Percentiles rank a stretch among this genome's conserved stretches.
These are phyloP conservation scores for Tachina grossa DNA, from an alignment of 2,888 invertebrate genomes.

Conservation along the genomic window DNA sequence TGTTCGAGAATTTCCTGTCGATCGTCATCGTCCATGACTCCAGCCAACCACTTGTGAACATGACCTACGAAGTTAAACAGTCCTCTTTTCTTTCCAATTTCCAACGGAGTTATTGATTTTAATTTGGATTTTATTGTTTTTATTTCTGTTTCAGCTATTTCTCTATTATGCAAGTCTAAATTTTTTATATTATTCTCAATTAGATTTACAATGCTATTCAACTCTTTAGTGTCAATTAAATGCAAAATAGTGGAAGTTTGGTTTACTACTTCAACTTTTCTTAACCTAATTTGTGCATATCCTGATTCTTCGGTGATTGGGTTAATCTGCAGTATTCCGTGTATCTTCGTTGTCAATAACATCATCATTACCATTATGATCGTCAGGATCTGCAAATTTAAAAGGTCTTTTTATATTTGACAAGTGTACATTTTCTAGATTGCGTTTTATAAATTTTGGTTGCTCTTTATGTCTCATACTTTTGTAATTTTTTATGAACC, in stretches of 20 bases:
- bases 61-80: slow-evolving; percentile 22
- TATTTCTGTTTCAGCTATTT: slow-evolving; percentile 44
- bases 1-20: slow-evolving; percentile 46
- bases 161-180: slow-evolving; percentile 20
- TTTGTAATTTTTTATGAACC: slow-evolving; percentile 34
- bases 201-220: slow-evolving; percentile 22
- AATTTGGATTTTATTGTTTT: slow-evolving; percentile 37
- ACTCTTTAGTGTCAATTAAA: slow-evolving; percentile 35
- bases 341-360: not conserved
- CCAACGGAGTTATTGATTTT: slow-evolving; percentile 37
- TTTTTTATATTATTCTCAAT: slow-evolving; percentile 41
- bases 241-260: slow-evolving; percentile 39
- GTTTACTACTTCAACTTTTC: slow-evolving; percentile 19
- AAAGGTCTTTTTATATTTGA: slow-evolving; percentile 25
- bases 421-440: slow-evolving; percentile 12
- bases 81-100: slow-evolving; percentile 22
- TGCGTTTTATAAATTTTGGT: slow-evolving; percentile 22
- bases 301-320: slow-evolving; percentile 32
- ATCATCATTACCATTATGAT: slow-evolving; percentile 14
- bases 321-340: slow-evolving; percentile 13
- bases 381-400: slow-evolving; percentile 16
- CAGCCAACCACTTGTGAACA: slow-evolving; percentile 37
- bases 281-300: slow-evolving; percentile 12
- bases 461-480: slow-evolving; percentile 18
- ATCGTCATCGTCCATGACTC: slow-evolving; percentile 40